Evolutionary conservation across 2,888 invertebrate species (phyloP).

Genomic region (Tetropium fuscum): DNA sequence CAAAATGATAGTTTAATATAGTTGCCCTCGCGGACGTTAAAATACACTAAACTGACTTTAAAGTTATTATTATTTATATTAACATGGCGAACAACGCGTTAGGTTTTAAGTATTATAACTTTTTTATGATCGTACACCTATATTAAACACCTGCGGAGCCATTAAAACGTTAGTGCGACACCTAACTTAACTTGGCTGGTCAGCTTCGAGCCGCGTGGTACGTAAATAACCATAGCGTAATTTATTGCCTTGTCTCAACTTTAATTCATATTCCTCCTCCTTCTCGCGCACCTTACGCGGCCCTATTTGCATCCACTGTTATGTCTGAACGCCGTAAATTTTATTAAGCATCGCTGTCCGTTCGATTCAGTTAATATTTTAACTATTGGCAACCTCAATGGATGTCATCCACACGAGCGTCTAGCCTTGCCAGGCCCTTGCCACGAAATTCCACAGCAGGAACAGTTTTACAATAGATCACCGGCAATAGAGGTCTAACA

Average conservation of each 20-base stretch:
- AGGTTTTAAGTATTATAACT: slow-evolving; percentile 55
- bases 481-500: background rate
- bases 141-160: slow-evolving; percentile 55
- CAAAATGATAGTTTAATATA: slow-evolving; percentile 42
- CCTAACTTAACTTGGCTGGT: slow-evolving; percentile 54
- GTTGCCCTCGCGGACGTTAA: slow-evolving; percentile 46
- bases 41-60: slow-evolving; percentile 51
- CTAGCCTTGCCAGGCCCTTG: background rate
- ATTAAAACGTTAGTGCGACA: slow-evolving; percentile 53
- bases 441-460: background rate
- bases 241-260: slow-evolving; percentile 53
- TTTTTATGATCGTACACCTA: slow-evolving; percentile 55
- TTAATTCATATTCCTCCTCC: slow-evolving; percentile 57
- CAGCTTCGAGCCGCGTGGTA: slow-evolving; percentile 49
- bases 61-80: slow-evolving; percentile 59
- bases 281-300: slow-evolving; percentile 20
- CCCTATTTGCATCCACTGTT: slow-evolving; percentile 45
- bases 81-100: slow-evolving; percentile 56
- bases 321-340: slow-evolving; percentile 57
- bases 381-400: slow-evolving; percentile 49
- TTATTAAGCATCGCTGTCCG: slow-evolving; percentile 55
- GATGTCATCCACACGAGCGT: background rate
- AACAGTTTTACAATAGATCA: background rate
- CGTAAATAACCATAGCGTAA: slow-evolving; percentile 52
- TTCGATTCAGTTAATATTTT: slow-evolving; percentile 35